Evolutionary conservation across 2,888 invertebrate species (phyloP).

Genomic region (Lasius platythorax): DNA sequence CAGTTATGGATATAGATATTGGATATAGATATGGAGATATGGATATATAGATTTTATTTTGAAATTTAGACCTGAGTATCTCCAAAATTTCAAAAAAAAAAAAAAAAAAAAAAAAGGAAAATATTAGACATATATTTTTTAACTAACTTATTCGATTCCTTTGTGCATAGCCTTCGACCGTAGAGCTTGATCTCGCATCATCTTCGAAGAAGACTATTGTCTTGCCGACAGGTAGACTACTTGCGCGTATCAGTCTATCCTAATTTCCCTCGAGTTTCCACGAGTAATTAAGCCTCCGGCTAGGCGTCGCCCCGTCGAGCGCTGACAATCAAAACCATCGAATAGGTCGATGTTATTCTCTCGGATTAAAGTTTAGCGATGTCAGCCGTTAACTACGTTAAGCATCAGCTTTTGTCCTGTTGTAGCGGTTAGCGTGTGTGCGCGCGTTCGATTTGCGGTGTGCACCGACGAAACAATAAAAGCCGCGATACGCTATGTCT

Average conservation of each 20-base stretch:
- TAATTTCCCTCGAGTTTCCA: conserved; percentile 64
- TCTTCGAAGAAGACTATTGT: conserved; percentile 22
- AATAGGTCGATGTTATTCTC: conserved; percentile 66
- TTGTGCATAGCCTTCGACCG: neutral
- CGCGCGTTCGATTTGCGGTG: conserved; percentile 64
- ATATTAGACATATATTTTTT: neutral
- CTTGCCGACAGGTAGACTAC: conserved; percentile 7
- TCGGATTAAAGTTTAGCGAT: conserved; percentile 66
- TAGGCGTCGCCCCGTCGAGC: conserved; percentile 51
- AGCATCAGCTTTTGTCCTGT: conserved; percentile 54
- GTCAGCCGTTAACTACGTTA: conserved; percentile 66
- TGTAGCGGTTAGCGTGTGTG: conserved; percentile 46
- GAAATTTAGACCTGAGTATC: neutral
- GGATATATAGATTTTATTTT: neutral
- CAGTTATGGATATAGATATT: neutral
- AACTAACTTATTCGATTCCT: neutral
- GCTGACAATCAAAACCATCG: conserved; percentile 70
- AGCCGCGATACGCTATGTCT: conserved; percentile 32
- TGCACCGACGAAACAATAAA: conserved; percentile 54
- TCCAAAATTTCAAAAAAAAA: neutral
- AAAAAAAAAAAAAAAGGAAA: too few species aligned
- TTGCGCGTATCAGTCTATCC: conserved; percentile 61
- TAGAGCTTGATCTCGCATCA: neutral
- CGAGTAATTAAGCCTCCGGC: conserved; percentile 69
- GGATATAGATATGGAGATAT: neutral